Percentiles rank a stretch among this genome's conserved stretches.
Evolutionary conservation across 2,797 vertebrate species (phyloP).

Genomic region (Enteromius viviparus): DNA sequence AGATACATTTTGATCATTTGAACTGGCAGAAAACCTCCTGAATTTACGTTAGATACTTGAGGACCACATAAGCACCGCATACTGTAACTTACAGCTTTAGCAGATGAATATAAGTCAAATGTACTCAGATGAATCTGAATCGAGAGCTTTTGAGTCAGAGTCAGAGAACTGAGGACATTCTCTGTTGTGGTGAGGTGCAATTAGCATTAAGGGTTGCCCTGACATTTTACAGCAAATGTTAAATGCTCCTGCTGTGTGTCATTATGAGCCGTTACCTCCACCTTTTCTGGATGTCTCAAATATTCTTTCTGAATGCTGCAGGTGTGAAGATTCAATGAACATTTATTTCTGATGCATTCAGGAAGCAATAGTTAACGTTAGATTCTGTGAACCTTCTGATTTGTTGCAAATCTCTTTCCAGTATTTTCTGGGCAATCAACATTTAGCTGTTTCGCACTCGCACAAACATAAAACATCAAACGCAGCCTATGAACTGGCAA

Average conservation of each 20-base stretch:
- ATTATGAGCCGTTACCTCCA: neutral
- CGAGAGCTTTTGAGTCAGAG: neutral
- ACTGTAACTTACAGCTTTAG: neutral
- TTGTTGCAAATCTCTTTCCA: neutral
- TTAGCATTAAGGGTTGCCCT: neutral
- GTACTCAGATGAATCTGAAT: neutral
- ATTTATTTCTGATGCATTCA: neutral
- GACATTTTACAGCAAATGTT: constrained; percentile 11
- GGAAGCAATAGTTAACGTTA: neutral
- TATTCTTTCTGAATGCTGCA: constrained; percentile 10
- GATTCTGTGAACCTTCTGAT: neutral
- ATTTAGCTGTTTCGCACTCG: constrained; percentile 1
- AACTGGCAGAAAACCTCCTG: neutral
- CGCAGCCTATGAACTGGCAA: neutral
- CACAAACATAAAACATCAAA: neutral
- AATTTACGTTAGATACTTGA: neutral
- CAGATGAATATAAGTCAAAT: neutral
- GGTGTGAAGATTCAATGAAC: constrained; percentile 11
- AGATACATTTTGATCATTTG: neutral
- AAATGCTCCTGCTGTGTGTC: neutral
- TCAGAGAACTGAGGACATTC: neutral
- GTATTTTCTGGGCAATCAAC: neutral
- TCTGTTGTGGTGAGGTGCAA: neutral
- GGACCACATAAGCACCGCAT: neutral
- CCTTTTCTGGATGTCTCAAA: neutral